phyloP scores from a whole-genome alignment of 1,140 invertebrate species.

The Leptonema lineaticorne region DNA sequence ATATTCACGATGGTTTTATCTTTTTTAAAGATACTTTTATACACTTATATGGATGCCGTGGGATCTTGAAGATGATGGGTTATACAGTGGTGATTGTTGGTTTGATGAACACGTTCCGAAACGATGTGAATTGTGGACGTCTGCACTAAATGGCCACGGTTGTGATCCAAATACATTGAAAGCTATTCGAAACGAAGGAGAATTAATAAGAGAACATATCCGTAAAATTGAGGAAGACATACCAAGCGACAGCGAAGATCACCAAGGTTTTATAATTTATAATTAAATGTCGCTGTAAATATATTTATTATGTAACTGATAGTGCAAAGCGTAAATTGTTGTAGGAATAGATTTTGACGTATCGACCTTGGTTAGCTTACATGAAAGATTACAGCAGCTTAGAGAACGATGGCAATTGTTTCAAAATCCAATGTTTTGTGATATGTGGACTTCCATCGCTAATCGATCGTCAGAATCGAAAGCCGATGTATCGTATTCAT shows the following conservation, averaged over 20 bases:
- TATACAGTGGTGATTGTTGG: conserved; percentile 27
- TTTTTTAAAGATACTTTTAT: conserved; percentile 36
- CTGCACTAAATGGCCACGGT: neutral
- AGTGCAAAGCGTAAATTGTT: neutral
- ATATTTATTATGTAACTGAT: too few species aligned
- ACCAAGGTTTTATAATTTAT: neutral
- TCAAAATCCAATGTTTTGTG: conserved; percentile 34
- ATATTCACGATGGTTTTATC: neutral
- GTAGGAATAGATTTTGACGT: conserved; percentile 27
- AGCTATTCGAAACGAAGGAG: conserved; percentile 23
- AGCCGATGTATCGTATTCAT: neutral
- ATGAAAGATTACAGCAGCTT: conserved; percentile 24
- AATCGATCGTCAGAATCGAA: neutral
- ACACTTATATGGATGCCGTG: conserved; percentile 38
- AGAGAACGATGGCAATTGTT: conserved; percentile 32
- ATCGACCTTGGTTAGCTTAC: conserved; percentile 29
- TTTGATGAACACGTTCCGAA: conserved; percentile 34
- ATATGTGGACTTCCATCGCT: neutral
- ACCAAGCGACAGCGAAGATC: conserved; percentile 35
- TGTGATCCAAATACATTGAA: neutral
- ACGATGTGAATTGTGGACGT: conserved; percentile 32
- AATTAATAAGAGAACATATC: conserved; percentile 23
- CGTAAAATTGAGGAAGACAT: conserved; percentile 20
- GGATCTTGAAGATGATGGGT: conserved; percentile 36
- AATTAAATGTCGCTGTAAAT: too few species aligned